Percentiles rank a stretch among this genome's conserved stretches.
These are phyloP conservation scores for Drosophila subquinaria DNA, from an alignment of 2,888 invertebrate genomes.

Conservation along the genomic window DNA sequence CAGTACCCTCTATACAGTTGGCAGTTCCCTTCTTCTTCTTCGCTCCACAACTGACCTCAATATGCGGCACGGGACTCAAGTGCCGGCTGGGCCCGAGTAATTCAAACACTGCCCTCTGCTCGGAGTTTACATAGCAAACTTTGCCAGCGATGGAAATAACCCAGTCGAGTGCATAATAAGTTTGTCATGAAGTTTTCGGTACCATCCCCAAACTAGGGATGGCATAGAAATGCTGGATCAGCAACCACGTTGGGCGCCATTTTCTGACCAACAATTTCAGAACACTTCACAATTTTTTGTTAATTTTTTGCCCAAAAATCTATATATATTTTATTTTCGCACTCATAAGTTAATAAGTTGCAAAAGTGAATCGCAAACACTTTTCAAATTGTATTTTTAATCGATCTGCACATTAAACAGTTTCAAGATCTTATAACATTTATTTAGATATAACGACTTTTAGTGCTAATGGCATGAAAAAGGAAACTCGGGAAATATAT, in stretches of 20 bases:
- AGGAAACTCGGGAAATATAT: not conserved
- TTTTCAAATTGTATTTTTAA: slow-evolving; percentile 36
- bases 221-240: slow-evolving; percentile 55
- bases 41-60: slow-evolving; percentile 66
- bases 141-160: slow-evolving; percentile 64
- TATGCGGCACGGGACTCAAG: slow-evolving; percentile 76
- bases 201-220: not conserved
- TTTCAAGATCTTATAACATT: slow-evolving; percentile 3
- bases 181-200: slow-evolving; percentile 59
- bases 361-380: slow-evolving; percentile 37
- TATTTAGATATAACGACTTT: not conserved
- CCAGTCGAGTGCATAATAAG: slow-evolving; percentile 66
- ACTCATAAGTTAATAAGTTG: slow-evolving; percentile 17
- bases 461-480: slow-evolving; percentile 10
- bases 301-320: slow-evolving; percentile 44
- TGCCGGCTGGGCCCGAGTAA: slow-evolving; percentile 73
- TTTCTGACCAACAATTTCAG: slow-evolving; percentile 3
- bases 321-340: slow-evolving; percentile 21
- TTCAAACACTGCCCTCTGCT: slow-evolving; percentile 69
- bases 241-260: slow-evolving; percentile 33
- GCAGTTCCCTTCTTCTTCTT: not conserved
- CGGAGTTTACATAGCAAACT: slow-evolving; percentile 76
- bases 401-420: slow-evolving; percentile 11
- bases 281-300: slow-evolving; percentile 35
- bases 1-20: not conserved